Evolutionary conservation across 1,140 invertebrate genomes (phyloP).

Genomic region (Drosophila yakuba): DNA sequence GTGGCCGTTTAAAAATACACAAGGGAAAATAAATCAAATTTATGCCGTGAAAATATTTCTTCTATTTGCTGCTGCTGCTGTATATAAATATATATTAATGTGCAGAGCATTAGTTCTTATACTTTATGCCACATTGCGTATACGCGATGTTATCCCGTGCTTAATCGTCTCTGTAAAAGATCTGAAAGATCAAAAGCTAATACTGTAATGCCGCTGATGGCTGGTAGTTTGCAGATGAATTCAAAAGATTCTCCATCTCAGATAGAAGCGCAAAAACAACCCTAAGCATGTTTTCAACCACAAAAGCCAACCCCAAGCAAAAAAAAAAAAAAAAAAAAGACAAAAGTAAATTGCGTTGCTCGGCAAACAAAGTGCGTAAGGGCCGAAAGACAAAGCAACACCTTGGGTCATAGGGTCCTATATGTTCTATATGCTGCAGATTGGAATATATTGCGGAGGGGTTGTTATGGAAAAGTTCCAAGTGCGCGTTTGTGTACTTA

Average conservation of each 20-base stretch:
- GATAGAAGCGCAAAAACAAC: conserved; percentile 24
- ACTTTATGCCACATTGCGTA: conserved; percentile 36
- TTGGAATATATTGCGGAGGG: conserved; percentile 9
- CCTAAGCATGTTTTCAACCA: conserved; percentile 41
- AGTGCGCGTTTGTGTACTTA: conserved; percentile 41
- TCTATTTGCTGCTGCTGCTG: conserved; percentile 22
- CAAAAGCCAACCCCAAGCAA: conserved; percentile 76
- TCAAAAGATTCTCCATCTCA: conserved; percentile 27
- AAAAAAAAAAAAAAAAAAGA: conserved; percentile 4
- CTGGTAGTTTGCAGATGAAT: conserved; percentile 36
- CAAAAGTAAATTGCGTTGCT: conserved; percentile 73
- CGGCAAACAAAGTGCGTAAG: conserved; percentile 67
- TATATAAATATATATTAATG: conserved; percentile 10
- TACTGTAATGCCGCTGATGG: conserved; percentile 40
- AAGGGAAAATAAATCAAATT: conserved; percentile 75
- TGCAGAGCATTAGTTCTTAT: conserved; percentile 5
- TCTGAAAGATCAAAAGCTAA: conserved; percentile 44
- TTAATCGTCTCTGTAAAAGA: conserved; percentile 38
- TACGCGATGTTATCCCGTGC: conserved; percentile 39
- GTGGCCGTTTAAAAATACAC: conserved; percentile 61
- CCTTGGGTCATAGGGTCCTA: conserved; percentile 48
- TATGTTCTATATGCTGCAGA: conserved; percentile 6
- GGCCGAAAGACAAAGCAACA: conserved; percentile 70
- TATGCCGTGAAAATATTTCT: conserved; percentile 52
- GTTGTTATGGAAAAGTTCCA: conserved; percentile 35